Base-by-base conservation (phyloP, 2,888 invertebrate species). In the Thecophora atra region DNA sequence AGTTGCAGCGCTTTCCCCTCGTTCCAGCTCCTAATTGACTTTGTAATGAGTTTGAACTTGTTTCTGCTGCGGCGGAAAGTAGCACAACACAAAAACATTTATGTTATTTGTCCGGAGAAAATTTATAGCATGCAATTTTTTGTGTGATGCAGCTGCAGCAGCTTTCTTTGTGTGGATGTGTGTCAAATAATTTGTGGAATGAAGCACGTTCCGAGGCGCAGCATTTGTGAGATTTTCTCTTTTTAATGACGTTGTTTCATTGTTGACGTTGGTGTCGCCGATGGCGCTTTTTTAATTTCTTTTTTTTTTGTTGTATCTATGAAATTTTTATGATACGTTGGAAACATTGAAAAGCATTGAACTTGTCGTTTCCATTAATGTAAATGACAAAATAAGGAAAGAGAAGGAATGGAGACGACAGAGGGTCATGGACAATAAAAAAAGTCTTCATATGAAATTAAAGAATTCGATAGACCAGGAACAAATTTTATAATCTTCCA, bases 41-140 rank as follows among this genome's bases (percentile, higher is more conserved):
- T 51, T 69, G n/a, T 28, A 69, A 30, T 69, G 24, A 60, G 69
- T 69, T 69, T 69, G 69, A 58, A 69, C 69, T 69, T 69, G 60
- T 69, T 69, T 67, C 37, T 62, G n/a, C n/a, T 26, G 26, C 28
- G 7, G 13, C 30, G 19, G 3, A 58, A 30, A 52, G 52, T 54
- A 47, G 44, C 47, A 26, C 42, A 63, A 30, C 30, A 60, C 30
- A 47, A 47, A n/a, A n/a, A 30, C 30, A 30, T 60, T 60, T 17
- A 3, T 7, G 28, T 60, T 26, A 30, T 60, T 30, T 60, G 30
- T 30, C n/a, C 30, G 30, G 30, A 60, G 28, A 60, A 60, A 60
- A 60, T 64, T 64, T 64, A 64, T 64, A 47, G 13, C 64, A 21
- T 64, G 64, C 47, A 47, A 64, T 44, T 47, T 64, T 64, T 64